Evolutionary conservation across 1,140 invertebrate genomes (phyloP).

Genomic region (Mizuhopecten yessoensis): DNA sequence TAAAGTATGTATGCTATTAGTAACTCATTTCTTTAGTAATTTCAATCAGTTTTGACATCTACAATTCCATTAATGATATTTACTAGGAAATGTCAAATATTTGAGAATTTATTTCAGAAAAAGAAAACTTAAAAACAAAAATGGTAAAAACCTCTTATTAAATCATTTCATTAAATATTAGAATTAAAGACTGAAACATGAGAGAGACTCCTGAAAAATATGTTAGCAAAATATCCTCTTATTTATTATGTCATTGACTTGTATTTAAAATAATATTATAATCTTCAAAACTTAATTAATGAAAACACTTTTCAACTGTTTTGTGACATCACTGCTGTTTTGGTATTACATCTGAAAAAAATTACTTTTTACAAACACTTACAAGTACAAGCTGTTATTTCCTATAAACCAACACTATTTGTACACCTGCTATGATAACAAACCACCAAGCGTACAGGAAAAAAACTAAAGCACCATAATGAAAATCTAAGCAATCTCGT

Average conservation of each 20-base stretch:
- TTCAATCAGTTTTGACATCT: constrained; percentile 34
- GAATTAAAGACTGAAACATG: not conserved
- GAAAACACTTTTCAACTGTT: not conserved
- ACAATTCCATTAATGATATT: not conserved
- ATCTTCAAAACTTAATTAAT: not conserved
- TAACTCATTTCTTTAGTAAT: constrained; percentile 18
- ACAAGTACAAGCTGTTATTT: not conserved
- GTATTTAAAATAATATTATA: not conserved
- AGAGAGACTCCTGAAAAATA: not conserved
- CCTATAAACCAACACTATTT: not conserved
- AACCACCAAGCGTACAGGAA: not conserved
- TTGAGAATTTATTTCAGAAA: not conserved
- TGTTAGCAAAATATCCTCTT: not conserved
- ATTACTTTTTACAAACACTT: too few relatives aligned
- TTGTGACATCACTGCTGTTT: not conserved
- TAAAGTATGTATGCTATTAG: not conserved
- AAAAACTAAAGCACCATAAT: not conserved
- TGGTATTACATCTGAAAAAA: not conserved
- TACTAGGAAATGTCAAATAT: not conserved
- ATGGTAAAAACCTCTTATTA: too few relatives aligned
- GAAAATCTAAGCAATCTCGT: not conserved
- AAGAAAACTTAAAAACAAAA: not conserved
- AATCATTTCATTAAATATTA: not conserved
- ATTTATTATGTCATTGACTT: too few relatives aligned
- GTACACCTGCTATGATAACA: not conserved